Conservation (phyloP, 2,113 vertebrate species). For the Anhinga anhinga region DNA sequence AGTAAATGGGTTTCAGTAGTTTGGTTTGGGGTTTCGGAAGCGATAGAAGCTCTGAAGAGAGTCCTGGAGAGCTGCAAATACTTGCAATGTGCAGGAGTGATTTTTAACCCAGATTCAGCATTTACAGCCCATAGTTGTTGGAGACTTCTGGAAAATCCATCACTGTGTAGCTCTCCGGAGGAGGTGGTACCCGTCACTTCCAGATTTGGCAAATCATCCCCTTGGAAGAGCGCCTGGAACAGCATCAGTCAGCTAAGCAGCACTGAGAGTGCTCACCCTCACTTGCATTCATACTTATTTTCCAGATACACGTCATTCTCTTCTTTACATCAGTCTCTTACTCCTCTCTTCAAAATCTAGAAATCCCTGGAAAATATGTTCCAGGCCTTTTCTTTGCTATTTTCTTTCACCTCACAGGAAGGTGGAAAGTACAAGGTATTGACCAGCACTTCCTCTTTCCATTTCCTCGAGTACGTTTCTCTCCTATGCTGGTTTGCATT, state of each 20-base stretch:
- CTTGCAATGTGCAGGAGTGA: neutral
- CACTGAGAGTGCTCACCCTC: neutral
- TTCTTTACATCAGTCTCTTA: neutral
- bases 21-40: neutral
- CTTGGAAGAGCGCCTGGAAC: neutral
- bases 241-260: neutral
- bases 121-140: neutral
- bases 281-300: neutral
- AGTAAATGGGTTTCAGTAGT: neutral
- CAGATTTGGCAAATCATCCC: fast-evolving
- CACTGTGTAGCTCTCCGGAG: neutral
- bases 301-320: neutral
- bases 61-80: neutral
- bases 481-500: fast-evolving
- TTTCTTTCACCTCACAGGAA: neutral
- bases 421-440: neutral
- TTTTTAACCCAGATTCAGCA: neutral
- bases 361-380: neutral
- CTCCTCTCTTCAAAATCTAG: neutral
- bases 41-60: neutral
- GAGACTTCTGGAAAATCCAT: neutral
- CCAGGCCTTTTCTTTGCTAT: neutral
- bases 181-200: neutral
- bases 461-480: neutral
- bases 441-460: neutral